Conservation (phyloP, 2,888 invertebrate genomes). For the Cabera pusaria region DNA sequence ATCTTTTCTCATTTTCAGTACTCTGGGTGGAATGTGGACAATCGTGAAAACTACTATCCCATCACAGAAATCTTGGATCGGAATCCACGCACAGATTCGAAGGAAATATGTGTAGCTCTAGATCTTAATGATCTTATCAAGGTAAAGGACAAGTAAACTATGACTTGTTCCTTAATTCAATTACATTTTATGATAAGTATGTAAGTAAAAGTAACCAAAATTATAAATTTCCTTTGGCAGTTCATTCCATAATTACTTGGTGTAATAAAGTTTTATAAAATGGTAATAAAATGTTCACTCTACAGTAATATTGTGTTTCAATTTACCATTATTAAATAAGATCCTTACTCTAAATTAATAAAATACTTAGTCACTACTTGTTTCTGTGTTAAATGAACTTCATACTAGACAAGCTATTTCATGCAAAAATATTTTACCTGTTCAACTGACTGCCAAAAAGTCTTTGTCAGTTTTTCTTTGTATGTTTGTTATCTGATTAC, state of each 20-base stretch:
- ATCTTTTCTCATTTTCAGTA: conserved; percentile 68
- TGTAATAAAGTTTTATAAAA: conserved; percentile 75
- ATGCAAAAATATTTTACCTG: too few species aligned
- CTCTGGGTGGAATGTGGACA: conserved; percentile 84
- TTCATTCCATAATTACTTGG: conserved; percentile 78
- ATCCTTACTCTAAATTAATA: too few species aligned
- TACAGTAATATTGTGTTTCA: conserved; percentile 44
- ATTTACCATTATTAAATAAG: too few species aligned
- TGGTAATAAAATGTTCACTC: conserved; percentile 76
- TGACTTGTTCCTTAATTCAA: conserved; percentile 66
- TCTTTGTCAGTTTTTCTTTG: too few species aligned
- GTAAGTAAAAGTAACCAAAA: conserved; percentile 66
- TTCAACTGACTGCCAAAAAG: too few species aligned
- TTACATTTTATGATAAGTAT: conserved; percentile 66
- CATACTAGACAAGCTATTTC: too few species aligned
- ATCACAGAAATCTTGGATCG: conserved; percentile 81
- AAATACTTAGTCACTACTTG: too few species aligned
- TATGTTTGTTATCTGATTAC: too few species aligned
- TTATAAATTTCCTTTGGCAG: conserved; percentile 65
- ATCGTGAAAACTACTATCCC: conserved; percentile 83
- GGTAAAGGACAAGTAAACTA: conserved; percentile 79
- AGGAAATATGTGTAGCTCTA: conserved; percentile 82
- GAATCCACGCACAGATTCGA: conserved; percentile 78
- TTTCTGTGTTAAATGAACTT: too few species aligned
- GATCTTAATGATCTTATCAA: conserved; percentile 80